Conservation (phyloP, 92 coral and sea anemone genomes). For the Paragorgia papillata region DNA sequence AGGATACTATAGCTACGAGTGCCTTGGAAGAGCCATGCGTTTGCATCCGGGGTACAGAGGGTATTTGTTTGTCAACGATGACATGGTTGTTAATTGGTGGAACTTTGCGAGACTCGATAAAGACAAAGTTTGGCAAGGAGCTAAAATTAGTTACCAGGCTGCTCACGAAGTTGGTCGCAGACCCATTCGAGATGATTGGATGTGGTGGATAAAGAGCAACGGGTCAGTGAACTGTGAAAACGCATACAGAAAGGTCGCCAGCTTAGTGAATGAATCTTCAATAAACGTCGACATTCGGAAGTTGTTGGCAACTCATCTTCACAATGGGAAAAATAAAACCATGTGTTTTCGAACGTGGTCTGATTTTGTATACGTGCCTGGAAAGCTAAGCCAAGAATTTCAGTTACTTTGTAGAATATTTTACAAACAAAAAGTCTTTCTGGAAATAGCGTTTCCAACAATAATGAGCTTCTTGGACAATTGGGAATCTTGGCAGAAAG, state of each 20-base stretch:
- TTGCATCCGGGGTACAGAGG: constrained; percentile 34
- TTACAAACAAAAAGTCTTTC: constrained; percentile 19
- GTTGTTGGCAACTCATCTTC: constrained; percentile 5
- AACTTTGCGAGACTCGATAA: constrained; percentile 32
- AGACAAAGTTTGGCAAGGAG: constrained; percentile 55
- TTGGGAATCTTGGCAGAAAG: background rate
- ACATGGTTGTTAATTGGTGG: constrained; percentile 65
- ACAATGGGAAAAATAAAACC: constrained; percentile 27
- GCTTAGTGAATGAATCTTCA: constrained; percentile 19
- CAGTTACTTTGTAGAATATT: constrained; percentile 11
- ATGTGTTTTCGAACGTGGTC: constrained; percentile 30
- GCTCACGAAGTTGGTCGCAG: constrained; percentile 64
- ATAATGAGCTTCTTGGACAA: constrained; percentile 22
- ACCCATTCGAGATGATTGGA: constrained; percentile 64
- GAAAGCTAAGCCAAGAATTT: background rate
- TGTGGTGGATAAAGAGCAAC: constrained; percentile 87
- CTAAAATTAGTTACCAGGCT: constrained; percentile 51
- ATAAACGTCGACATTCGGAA: constrained; percentile 28
- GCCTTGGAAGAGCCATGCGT: constrained; percentile 45
- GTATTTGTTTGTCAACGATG: constrained; percentile 49
- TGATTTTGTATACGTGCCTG: constrained; percentile 27
- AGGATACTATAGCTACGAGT: constrained; percentile 39
- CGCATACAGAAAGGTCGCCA: constrained; percentile 72
- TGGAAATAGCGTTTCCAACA: constrained; percentile 48
- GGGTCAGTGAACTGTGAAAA: constrained; percentile 77